Evolutionary conservation across 1,140 invertebrate species (phyloP), one percentile per base, ranked within the genome.

Genomic region (Drosophila pachea): DNA sequence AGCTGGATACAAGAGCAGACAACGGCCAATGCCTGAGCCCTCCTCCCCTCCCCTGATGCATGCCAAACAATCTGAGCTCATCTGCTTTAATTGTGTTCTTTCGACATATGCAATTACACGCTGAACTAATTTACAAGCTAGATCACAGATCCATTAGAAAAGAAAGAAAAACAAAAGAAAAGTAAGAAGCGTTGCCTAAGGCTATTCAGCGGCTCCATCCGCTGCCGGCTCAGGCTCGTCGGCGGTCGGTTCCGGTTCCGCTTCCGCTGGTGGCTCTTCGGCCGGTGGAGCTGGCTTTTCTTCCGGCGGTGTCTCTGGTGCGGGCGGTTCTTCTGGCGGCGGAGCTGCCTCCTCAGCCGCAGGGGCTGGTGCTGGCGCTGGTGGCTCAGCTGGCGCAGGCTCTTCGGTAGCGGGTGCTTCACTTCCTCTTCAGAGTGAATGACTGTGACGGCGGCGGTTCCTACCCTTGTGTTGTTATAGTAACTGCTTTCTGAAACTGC

Each of bases 1-100:
- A 66, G 89, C 4, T 92, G 91, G 91, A 89, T 92, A 6, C 42
- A 84, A 22, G 29, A 58, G 14, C 69, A 61, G 5, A 7, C 69
- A 9, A 49, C 55, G 6, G 11, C 7, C 4, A 54, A 5, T 7
- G 16, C 43, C 7, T 73, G 16, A 9, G 36, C 5, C 8, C n/a
- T 42, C 4, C n/a, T n/a, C n/a, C n/a, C n/a, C 11, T 48, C 45
- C 14, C 4, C 29, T 29, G 43, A 4, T 31, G 7, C 9, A 45
- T 22, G 3, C 40, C 33, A 8, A 33, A 16, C 4, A n/a, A 0
- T n/a, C 1, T 48, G 4, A 4, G 4, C 29, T 36, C 5, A 16
- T 53, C 35, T 53, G 6, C 3, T 55, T 64, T 64, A 48, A 45
- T 54, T 22, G 31, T 5, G 31, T 22, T 50, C 6, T 8, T 16